A percentile compares a stretch with the other conserved stretches of the same genome.
Evolutionary conservation across 2,797 vertebrate genomes (phyloP).

Genomic region (Sternotherus odoratus): DNA sequence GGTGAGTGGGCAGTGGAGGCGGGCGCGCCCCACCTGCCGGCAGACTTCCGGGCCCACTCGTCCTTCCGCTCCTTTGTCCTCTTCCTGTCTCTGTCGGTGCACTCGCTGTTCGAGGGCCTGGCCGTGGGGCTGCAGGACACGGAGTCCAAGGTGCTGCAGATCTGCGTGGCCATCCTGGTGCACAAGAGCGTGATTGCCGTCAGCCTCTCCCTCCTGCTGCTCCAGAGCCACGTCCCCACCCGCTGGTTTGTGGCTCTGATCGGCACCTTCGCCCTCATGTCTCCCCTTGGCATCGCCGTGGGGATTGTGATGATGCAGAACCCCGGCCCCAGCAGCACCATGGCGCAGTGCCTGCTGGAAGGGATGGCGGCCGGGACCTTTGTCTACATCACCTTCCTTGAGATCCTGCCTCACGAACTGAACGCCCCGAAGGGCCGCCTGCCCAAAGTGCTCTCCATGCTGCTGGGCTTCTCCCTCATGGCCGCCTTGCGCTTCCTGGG

Average conservation of each 20-base stretch:
- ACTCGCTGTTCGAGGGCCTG: constrained; percentile 89
- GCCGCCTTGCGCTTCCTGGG: constrained; percentile 82
- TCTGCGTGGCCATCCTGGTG: constrained; percentile 87
- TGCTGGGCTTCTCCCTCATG: constrained; percentile 87
- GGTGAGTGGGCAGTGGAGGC: background rate
- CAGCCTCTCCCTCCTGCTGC: constrained; percentile 87
- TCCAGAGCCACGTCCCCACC: constrained; percentile 83
- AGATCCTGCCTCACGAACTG: constrained; percentile 90
- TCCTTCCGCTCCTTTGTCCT: constrained; percentile 46
- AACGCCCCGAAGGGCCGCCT: constrained; percentile 84
- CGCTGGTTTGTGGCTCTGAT: constrained; percentile 82
- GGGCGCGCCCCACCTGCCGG: background rate
- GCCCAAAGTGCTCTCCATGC: constrained; percentile 86
- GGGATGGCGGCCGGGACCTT: constrained; percentile 88
- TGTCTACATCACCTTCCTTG: constrained; percentile 89
- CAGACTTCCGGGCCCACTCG: background rate
- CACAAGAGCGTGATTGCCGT: constrained; percentile 90
- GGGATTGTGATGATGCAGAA: constrained; percentile 86
- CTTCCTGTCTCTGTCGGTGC: constrained; percentile 87
- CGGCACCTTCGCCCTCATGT: constrained; percentile 84
- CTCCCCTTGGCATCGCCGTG: constrained; percentile 85
- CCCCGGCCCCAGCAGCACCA: constrained; percentile 53
- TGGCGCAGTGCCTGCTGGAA: constrained; percentile 85
- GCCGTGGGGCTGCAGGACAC: constrained; percentile 88
- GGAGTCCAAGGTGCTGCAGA: constrained; percentile 85